Evolutionary conservation across 2,888 invertebrate species (phyloP), one percentile per base, ranked within the genome.

Genomic region (Vandiemenella viatica): DNA sequence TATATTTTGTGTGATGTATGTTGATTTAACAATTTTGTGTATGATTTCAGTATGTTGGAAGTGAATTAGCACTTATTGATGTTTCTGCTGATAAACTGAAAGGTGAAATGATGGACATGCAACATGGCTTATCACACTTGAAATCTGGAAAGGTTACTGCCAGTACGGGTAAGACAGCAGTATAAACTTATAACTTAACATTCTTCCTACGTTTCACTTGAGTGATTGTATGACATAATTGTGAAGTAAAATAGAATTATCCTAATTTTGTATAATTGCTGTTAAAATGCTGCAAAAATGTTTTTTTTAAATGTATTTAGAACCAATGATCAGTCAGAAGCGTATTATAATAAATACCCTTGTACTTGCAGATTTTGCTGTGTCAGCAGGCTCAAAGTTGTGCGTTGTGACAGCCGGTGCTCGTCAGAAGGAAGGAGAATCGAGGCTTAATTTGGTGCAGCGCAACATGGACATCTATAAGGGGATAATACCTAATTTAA

Each of bases 381-480:
- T 79, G 6, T 79, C 86, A 10, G 83, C 83, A 45, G 81, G 83
- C 45, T 91, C 90, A 0, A 80, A 80, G 58, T 68, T 95, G 37
- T 89, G 89, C 65, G 79, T 95, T 52, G 80, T 95, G 46, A 91
- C 92, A 0, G 93, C 93, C 4, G 93, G 92, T 2, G 91, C 85
- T 15, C 74, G 93, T 20, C 93, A 93, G 67, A 78, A 83, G 46
- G 88, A 89, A 63, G 91, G 91, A 0, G 92, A 95, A 67, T 75
- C 80, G 3, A 76, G 93, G n/a, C 72, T 92, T 42, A 79, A 83
- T 60, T 71, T 95, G 50, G 89, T 93, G 17, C 90, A 93, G 67
- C 74, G 90, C 46, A 93, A 93, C 69, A 84, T 88, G 0, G 87
- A 91, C 53, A 84, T 95, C 42, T 77, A 92, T 56, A 89, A 89